Conservation (phyloP, 2,113 vertebrate genomes). For the Tylochromis polylepis region DNA sequence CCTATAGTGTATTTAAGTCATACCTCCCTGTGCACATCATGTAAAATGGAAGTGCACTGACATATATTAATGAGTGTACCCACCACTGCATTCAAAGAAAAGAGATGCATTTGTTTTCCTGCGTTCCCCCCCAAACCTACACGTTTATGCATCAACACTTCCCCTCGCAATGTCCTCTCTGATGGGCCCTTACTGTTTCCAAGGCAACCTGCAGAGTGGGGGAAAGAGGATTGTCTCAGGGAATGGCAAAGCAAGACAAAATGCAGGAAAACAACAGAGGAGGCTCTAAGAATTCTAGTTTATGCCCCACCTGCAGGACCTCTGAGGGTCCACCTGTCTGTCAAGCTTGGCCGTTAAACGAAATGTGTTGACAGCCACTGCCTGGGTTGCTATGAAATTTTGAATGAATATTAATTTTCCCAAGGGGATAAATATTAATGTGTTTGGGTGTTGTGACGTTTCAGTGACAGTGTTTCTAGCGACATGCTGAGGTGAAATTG, state of each 20-base stretch:
- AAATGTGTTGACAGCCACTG: neutral
- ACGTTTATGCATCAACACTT: conserved; percentile 35
- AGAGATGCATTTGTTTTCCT: neutral
- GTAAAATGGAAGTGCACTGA: neutral
- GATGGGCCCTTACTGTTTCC: conserved; percentile 70
- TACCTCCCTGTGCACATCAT: neutral
- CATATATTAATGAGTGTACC: neutral
- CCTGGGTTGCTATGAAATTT: neutral
- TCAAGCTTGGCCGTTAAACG: neutral
- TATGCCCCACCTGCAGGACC: neutral
- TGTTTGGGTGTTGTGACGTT: neutral
- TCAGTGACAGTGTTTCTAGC: neutral
- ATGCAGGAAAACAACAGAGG: conserved; percentile 1
- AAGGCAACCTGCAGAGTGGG: conserved; percentile 66
- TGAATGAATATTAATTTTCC: neutral
- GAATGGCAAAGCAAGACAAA: conserved; percentile 29
- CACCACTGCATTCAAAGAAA: neutral
- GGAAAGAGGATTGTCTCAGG: conserved; percentile 10
- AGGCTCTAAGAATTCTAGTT: neutral
- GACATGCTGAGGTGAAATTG: neutral
- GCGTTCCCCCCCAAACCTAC: conserved; percentile 14
- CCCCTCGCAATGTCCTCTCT: conserved; percentile 42
- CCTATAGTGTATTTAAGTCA: neutral
- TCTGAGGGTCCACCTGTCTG: neutral
- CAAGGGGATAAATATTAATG: neutral